Conservation (phyloP, 2,797 vertebrate species). For the Semotilus atromaculatus region DNA sequence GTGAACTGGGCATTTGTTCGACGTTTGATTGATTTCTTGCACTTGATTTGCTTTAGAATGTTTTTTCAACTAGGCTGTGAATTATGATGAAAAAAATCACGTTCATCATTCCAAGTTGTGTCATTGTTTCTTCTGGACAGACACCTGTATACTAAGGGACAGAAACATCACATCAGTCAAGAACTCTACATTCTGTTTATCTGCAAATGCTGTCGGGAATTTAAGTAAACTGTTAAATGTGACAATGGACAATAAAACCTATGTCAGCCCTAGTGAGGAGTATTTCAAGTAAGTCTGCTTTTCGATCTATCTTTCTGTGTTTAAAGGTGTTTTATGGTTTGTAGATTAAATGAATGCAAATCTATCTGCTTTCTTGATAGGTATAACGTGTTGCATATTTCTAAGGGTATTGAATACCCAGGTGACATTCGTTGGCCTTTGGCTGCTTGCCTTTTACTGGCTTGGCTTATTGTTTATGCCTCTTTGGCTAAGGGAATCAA, state of each 20-base stretch:
- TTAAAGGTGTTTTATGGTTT: not conserved
- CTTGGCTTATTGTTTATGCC: constrained; percentile 95
- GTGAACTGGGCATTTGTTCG: not conserved
- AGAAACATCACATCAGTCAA: constrained; percentile 89
- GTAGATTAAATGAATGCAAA: not conserved
- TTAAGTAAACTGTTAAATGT: constrained; percentile 89
- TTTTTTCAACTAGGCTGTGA: not conserved
- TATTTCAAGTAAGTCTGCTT: constrained; percentile 94
- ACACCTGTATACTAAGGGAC: constrained; percentile 89
- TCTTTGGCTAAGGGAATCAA: constrained; percentile 99
- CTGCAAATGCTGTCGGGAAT: constrained; percentile 86
- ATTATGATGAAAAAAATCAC: not conserved
- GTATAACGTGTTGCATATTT: constrained; percentile 98
- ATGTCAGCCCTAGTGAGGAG: constrained; percentile 97
- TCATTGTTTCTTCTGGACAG: constrained; percentile 69
- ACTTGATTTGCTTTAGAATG: not conserved
- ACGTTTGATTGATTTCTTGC: not conserved
- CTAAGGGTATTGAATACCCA: constrained; percentile 94
- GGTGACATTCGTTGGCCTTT: constrained; percentile 95
- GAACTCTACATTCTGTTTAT: constrained; percentile 93
- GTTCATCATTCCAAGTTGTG: not conserved
- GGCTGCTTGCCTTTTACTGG: constrained; percentile 89
- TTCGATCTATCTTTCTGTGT: not conserved
- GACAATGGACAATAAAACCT: constrained; percentile 86
- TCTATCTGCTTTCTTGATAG: constrained; percentile 70